Percentiles rank a stretch among this genome's conserved stretches.
Evolutionary conservation across 1,140 invertebrate genomes (phyloP).

Genomic region (Saccostrea cuccullata): DNA sequence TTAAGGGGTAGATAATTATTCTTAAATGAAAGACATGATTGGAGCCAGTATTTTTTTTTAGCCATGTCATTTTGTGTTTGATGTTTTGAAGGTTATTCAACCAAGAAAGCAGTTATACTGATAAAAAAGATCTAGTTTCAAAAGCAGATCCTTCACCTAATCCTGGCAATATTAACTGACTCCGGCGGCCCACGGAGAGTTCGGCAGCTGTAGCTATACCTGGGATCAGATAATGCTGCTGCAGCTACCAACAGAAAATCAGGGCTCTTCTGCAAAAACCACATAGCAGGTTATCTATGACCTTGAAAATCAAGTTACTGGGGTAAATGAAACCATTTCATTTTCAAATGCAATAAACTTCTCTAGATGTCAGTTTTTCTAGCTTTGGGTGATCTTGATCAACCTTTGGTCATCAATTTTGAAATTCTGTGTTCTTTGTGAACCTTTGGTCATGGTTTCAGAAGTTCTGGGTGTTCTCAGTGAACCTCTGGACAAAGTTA

Average conservation of each 20-base stretch:
- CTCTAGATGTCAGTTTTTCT: not conserved
- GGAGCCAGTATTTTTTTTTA: not conserved
- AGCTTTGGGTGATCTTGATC: too few relatives aligned
- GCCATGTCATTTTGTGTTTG: conserved; percentile 16
- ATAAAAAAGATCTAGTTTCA: conserved; percentile 32
- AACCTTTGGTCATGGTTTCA: too few relatives aligned
- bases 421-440: too few relatives aligned
- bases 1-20: not conserved
- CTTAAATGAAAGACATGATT: not conserved
- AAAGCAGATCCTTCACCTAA: not conserved
- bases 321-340: not conserved
- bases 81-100: conserved; percentile 34
- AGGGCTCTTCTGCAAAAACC: not conserved
- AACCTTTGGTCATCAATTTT: too few relatives aligned
- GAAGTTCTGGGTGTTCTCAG: not conserved
- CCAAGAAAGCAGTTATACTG: conserved; percentile 29
- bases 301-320: conserved; percentile 9
- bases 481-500: not conserved
- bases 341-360: not conserved
- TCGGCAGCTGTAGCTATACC: not conserved
- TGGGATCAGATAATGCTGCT: not conserved
- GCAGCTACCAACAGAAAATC: not conserved
- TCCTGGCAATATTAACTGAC: not conserved
- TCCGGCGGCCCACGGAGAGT: not conserved
- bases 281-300: not conserved